A percentile compares a stretch with the other conserved stretches of the same genome.
These are phyloP conservation scores for Drosophila subquinaria DNA, from an alignment of 2,888 invertebrate genomes.

Conservation along the genomic window DNA sequence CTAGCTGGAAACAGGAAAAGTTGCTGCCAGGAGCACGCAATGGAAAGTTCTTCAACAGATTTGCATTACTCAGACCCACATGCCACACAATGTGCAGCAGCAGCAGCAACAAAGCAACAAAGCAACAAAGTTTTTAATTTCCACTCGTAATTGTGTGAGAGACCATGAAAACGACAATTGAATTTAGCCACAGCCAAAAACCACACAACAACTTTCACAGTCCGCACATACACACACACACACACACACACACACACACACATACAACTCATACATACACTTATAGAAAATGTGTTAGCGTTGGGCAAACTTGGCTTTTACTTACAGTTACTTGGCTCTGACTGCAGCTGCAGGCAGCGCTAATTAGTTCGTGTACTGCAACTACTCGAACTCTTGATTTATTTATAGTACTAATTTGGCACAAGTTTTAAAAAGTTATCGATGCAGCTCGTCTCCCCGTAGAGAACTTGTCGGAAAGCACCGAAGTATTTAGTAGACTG, in stretches of 20 bases:
- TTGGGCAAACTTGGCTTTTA: constrained; percentile 3
- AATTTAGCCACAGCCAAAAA: constrained; percentile 31
- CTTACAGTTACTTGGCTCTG: neutral
- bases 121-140: constrained; percentile 53
- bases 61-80: constrained; percentile 51
- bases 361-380: constrained; percentile 12
- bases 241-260: neutral
- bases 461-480: neutral
- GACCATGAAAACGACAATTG: constrained; percentile 50
- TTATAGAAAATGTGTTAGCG: neutral
- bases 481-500: neutral
- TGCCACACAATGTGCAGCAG: constrained; percentile 28
- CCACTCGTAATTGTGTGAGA: constrained; percentile 43
- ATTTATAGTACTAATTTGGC: constrained; percentile 1
- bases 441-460: neutral
- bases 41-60: constrained; percentile 36
- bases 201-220: constrained; percentile 20
- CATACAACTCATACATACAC: too few relatives aligned
- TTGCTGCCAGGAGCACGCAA: constrained; percentile 25
- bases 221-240: neutral
- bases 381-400: neutral
- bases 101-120: constrained; percentile 12
- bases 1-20: constrained; percentile 10
- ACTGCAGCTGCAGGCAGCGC: constrained; percentile 1
- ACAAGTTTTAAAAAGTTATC: neutral